Evolutionary conservation across 2,888 invertebrate genomes (phyloP), one percentile per base, ranked within the genome.

Genomic region (Actias luna): DNA sequence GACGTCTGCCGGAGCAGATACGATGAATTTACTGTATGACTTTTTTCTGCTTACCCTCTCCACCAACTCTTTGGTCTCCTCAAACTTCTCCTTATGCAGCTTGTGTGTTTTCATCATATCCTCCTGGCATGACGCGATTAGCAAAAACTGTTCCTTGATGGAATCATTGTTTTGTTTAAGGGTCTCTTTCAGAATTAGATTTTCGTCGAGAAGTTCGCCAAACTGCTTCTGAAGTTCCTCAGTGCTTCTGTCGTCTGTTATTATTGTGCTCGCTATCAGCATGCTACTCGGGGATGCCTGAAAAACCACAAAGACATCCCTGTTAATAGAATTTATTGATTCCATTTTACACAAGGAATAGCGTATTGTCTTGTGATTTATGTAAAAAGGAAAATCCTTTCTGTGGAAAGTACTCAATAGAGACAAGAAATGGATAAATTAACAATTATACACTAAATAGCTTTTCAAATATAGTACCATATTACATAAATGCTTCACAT

Each of bases 111-210:
- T 93, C 76, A 94, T 84, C 73, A 95, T 94, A 67, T 95, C 95
- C 52, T 95, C 94, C 71, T 95, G 95, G 85, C 95, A 95, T 0
- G 88, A 89, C 0, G 93, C 89, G 46, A 96, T 91, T 59, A 93
- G 89, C 36, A 93, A 85, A 69, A 95, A 94, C 80, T 95, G 95
- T 58, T 94, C 93, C 73, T 95, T 95, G 94, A 95, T 94, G 0
- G 94, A 94, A 57, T 93, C 85, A 70, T 95, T 96, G 75, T 95
- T 96, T 70, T 95, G 94, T 25, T 93, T 91, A 42, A 96, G 79
- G 0, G 94, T 94, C 69, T 95, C 95, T 77, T 93, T 93, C 42
- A 95, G 78, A 31, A 93, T 88, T 0, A 89, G 75, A 74, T 94
- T 94, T 75, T 94, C 94, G 67, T 93, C 93, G 0, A 94, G 77